Base-by-base conservation (phyloP, 2,888 invertebrate genomes). In the Apamea epomidion region DNA sequence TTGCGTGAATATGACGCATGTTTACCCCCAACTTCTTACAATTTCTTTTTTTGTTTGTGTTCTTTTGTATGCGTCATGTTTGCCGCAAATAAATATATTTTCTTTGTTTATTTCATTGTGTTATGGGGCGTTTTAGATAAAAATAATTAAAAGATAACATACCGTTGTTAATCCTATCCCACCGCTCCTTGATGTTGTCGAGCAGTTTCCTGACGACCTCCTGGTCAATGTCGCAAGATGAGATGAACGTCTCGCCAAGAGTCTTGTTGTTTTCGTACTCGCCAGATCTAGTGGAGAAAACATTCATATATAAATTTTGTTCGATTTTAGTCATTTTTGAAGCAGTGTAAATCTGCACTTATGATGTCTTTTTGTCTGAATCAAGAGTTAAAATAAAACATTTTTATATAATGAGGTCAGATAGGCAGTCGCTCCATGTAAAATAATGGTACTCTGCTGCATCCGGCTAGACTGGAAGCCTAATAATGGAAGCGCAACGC, bases 151-250 rank as follows among this genome's bases (percentile, higher is more conserved):
- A 77, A 29, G 2, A 10, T 2, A 12, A 89, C 91, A 73, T 77
- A 97, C 98, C 98, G 91, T 99, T 98, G 94, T 99, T 99, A 16
- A 99, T 97, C 91, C 98, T 98, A 92, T 99, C 99, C 99, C 99
- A 99, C 88, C 99, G 97, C 87, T 98, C 98, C 95, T 98, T 99
- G 94, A 99, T 98, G 88, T 97, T 97, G 88, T 98, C 97, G 8
- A 99, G 96, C 92, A 99, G 98, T 65, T 98, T 98, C 92, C 98
- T 98, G 1, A 99, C 98, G 3, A 98, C 98, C 72, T 99, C 99
- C 92, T 99, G 99, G 92, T 99, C 99, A 74, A 98, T 98, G 93
- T 99, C 99, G 89, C 99, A 99, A 71, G 98, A 98, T 0, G 98
- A 98, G 74, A 99, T 97, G 97, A 99, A 99, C 0, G 98, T 98